These are phyloP conservation scores for Yponomeuta cagnagella DNA, from an alignment of 2,888 invertebrate genomes.

Conservation along the genomic window DNA sequence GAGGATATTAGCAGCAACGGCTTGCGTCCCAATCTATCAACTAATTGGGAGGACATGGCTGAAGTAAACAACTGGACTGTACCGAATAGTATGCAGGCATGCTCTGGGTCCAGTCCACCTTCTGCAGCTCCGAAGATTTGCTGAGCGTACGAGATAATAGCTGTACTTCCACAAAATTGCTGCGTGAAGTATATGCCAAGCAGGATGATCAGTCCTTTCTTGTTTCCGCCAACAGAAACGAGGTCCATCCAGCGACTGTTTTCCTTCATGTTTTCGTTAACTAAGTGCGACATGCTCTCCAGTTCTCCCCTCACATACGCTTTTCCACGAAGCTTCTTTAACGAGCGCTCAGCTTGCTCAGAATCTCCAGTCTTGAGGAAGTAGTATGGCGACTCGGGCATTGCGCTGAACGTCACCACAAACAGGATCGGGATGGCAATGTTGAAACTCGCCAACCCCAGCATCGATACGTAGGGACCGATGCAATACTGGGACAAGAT, in stretches of 20 bases:
- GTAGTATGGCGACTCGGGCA: constrained; percentile 81
- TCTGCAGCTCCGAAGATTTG: constrained; percentile 77
- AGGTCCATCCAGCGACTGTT: constrained; percentile 68
- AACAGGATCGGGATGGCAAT: constrained; percentile 73
- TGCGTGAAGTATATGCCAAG: constrained; percentile 76
- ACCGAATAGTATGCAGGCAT: constrained; percentile 72
- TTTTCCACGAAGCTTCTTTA: constrained; percentile 74
- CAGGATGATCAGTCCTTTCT: constrained; percentile 75
- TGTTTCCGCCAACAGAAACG: constrained; percentile 62
- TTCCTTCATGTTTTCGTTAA: constrained; percentile 70
- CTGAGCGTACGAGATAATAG: constrained; percentile 75
- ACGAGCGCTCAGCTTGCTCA: constrained; percentile 70
- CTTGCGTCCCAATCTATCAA: constrained; percentile 78
- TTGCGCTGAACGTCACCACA: constrained; percentile 72
- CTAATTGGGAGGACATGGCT: constrained; percentile 72
- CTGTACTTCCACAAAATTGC: constrained; percentile 78
- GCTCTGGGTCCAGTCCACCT: constrained; percentile 59
- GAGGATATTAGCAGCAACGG: constrained; percentile 77
- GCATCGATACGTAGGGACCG: constrained; percentile 75
- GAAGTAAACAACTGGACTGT: constrained; percentile 72
- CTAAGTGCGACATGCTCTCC: constrained; percentile 68
- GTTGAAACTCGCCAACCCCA: constrained; percentile 72
- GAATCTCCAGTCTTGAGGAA: constrained; percentile 64
- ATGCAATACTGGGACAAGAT: constrained; percentile 77
- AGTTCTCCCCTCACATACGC: constrained; percentile 72